Base-by-base conservation (phyloP, 2,113 vertebrate species). In the Sinocyclocheilus rhinocerous region DNA sequence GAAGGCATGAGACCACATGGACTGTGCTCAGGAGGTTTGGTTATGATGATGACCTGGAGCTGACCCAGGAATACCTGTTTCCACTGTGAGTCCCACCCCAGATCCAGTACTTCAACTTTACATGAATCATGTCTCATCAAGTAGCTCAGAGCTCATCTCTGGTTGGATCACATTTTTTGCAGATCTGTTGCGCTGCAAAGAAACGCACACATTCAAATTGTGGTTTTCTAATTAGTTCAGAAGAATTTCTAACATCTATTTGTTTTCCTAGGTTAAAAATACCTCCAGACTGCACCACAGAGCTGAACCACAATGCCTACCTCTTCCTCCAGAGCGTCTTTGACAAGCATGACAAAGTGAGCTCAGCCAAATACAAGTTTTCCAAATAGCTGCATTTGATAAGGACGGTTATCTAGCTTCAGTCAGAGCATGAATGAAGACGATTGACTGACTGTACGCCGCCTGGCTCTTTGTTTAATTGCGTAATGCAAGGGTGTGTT, bases 291-390 rank as follows among this genome's bases (percentile, higher is more conserved):
- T 99, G 98, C 91, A 99, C 98, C 84, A 99, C 98, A 29, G 98
- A 99, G 92, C 95, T 99, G 80, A 99, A 99, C 93, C 98, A 99
- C 94, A 97, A 98, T 55, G 97, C 97, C 1, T 99, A 99, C 93
- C 96, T 99, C 88, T 99, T 99, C 91, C 96, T 99, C 70, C 98
- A 99, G 90, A 98, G 97, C 89, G 96, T 97, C 90, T 99, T 99
- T 94, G 98, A 99, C 93, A 99, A 99, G 88, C 97, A 99, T 63
- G 98, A 99, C 93, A 97, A 98, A 96, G 98, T 99, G 94, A 96
- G 96, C 86, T 63, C 13, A 24, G 76, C 26, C 70, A 82, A 70
- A 69, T 63, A 22, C 20, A n/a, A 29, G 16, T 33, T 73, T 15
- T 4, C 1, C 2, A 3, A 85, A 22, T 0, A 50, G 57, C 29